These are phyloP conservation scores for Dreissena polymorpha DNA, from an alignment of 1,140 invertebrate species.

Conservation along the genomic window DNA sequence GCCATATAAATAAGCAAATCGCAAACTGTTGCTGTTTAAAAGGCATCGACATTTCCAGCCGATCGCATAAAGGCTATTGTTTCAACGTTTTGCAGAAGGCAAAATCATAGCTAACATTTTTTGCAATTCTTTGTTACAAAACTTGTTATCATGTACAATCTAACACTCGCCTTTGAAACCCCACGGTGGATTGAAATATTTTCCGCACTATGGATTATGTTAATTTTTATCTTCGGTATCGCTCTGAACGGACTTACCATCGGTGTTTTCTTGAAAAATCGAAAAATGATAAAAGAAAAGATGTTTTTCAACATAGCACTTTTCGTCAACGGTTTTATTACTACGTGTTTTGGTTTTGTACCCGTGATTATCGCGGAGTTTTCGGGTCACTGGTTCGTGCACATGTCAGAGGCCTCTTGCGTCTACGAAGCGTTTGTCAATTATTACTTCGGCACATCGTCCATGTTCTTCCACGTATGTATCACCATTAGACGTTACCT, in stretches of 20 bases:
- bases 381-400: background rate
- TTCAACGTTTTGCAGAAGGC: too few relatives aligned
- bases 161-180: background rate
- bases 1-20: too few relatives aligned
- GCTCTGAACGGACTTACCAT: background rate
- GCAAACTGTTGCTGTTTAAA: too few relatives aligned
- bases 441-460: background rate
- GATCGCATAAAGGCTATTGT: too few relatives aligned
- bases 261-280: background rate
- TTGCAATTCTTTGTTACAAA: too few relatives aligned
- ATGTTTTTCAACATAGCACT: background rate
- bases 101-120: too few relatives aligned
- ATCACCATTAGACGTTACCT: background rate
- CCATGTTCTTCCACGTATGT: background rate
- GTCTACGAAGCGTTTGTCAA: background rate
- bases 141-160: too few relatives aligned
- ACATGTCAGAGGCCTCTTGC: background rate
- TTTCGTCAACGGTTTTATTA: background rate
- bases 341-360: background rate
- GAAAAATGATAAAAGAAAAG: background rate
- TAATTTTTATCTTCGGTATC: background rate
- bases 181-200: background rate
- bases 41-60: too few relatives aligned
- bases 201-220: background rate
- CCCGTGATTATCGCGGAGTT: conserved; percentile 1